Conservation (phyloP, 2,888 invertebrate species). For the Neuroscelio doddi region DNA sequence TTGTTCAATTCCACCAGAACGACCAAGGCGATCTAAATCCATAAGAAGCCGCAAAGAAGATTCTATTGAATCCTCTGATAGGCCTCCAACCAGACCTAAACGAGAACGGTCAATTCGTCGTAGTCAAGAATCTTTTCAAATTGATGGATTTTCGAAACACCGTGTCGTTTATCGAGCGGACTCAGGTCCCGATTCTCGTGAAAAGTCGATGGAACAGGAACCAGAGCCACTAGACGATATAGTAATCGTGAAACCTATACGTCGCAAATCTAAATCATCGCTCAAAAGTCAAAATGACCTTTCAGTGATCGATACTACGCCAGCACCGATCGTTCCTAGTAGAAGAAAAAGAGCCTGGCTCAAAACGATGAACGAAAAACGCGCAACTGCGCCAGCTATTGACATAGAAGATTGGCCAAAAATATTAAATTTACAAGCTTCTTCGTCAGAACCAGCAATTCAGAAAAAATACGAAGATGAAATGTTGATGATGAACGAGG, state of each 20-base stretch:
- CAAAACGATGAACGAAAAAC: constrained; percentile 16
- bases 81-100: constrained; percentile 74
- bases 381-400: constrained; percentile 23
- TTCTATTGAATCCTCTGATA: constrained; percentile 56
- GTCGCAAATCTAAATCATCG: constrained; percentile 65
- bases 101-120: constrained; percentile 63
- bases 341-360: constrained; percentile 55
- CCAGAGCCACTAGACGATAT: constrained; percentile 65
- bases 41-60: constrained; percentile 59
- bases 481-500: constrained; percentile 28
- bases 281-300: constrained; percentile 62
- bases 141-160: constrained; percentile 50
- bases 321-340: constrained; percentile 55
- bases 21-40: constrained; percentile 60
- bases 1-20: constrained; percentile 60
- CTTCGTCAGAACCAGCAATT: constrained; percentile 40
- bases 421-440: constrained; percentile 32
- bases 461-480: constrained; percentile 36
- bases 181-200: constrained; percentile 35
- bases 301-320: constrained; percentile 21
- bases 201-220: constrained; percentile 24
- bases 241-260: constrained; percentile 64
- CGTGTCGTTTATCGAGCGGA: constrained; percentile 63
- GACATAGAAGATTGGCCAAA: constrained; percentile 39
- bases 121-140: constrained; percentile 56